A percentile compares a stretch with the other conserved stretches of the same genome.
Conservation (phyloP, 2,888 invertebrate genomes). For the Papilio demoleus region DNA sequence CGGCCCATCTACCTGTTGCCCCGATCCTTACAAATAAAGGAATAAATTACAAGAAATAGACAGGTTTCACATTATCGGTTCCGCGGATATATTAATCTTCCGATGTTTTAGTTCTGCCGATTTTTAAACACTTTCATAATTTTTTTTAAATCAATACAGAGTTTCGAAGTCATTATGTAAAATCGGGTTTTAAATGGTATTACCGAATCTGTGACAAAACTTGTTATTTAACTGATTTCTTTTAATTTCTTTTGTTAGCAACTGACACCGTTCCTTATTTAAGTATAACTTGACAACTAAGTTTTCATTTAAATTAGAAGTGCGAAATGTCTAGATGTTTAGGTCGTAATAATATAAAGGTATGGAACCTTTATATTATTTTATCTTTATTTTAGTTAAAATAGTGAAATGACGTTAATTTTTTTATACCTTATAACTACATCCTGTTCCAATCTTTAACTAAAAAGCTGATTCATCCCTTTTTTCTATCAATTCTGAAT, state of each 20-base stretch:
- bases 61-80: slow-evolving; percentile 42
- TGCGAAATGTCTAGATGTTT: neutral
- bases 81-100: slow-evolving; percentile 2
- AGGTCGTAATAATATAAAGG: too few relatives aligned
- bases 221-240: slow-evolving; percentile 9
- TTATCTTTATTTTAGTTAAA: too few relatives aligned
- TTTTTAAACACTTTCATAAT: neutral
- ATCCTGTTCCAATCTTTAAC: neutral
- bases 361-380: too few relatives aligned
- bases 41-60: slow-evolving; percentile 41
- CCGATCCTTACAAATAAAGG: slow-evolving; percentile 45
- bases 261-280: too few relatives aligned
- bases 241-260: neutral
- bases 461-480: slow-evolving; percentile 3
- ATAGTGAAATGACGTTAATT: neutral
- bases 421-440: neutral
- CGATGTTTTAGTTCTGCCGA: neutral
- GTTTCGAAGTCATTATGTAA: slow-evolving; percentile 13
- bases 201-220: slow-evolving; percentile 1
- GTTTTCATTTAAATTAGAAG: neutral
- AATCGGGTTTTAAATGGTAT: slow-evolving; percentile 5
- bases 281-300: neutral
- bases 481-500: neutral
- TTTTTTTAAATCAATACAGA: slow-evolving; percentile 10
- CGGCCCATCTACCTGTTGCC: slow-evolving; percentile 60